A percentile compares a stretch with the other conserved stretches of the same genome.
Evolutionary conservation across 2,113 vertebrate genomes (phyloP).

Genomic region (Carlito syrichta): DNA sequence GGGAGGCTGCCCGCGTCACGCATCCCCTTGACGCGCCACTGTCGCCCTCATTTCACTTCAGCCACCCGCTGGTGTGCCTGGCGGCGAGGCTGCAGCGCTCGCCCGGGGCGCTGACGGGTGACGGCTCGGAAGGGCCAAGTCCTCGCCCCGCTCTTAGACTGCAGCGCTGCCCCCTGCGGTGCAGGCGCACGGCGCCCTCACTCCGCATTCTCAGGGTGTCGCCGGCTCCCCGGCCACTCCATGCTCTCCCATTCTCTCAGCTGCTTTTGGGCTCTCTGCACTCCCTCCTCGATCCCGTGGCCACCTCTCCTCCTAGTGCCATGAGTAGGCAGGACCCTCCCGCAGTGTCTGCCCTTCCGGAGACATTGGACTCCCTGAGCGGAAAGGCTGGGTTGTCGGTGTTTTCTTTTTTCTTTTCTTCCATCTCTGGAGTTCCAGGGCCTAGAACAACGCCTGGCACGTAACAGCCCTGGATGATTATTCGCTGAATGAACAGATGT

Average conservation of each 20-base stretch:
- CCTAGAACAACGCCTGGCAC: background rate
- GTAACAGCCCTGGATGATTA: background rate
- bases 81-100: background rate
- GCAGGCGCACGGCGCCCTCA: background rate
- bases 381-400: background rate
- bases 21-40: background rate
- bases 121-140: too few species aligned
- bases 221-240: background rate
- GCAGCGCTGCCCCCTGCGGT: too few species aligned
- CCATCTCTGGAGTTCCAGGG: background rate
- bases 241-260: background rate
- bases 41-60: background rate
- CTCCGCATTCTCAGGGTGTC: background rate
- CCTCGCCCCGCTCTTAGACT: too few species aligned
- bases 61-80: background rate
- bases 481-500: background rate
- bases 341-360: background rate
- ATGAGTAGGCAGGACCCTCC: too few species aligned
- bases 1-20: background rate
- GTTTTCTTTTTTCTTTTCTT: too few species aligned
- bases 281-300: background rate
- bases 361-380: background rate
- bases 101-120: too few species aligned
- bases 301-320: too few species aligned
- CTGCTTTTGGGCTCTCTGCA: background rate